A percentile compares a stretch with the other conserved stretches of the same genome.
These are phyloP conservation scores for Coregonus clupeaformis DNA, from an alignment of 2,113 vertebrate genomes.

Conservation along the genomic window DNA sequence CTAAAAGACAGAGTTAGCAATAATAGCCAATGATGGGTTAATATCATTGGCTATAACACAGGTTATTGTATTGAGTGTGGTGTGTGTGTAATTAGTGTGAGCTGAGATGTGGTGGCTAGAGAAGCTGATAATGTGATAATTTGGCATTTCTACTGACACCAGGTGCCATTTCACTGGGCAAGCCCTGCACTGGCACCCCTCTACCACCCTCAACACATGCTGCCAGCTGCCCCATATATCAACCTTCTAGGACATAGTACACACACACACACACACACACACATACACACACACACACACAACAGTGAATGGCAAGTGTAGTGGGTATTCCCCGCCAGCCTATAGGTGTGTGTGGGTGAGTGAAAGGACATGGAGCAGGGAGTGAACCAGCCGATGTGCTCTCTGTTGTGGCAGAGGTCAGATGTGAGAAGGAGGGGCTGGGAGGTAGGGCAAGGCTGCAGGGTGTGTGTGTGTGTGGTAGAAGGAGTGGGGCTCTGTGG, in stretches of 20 bases:
- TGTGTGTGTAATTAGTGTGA: too few species aligned
- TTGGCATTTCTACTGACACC: not conserved
- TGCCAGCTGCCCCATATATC: not conserved
- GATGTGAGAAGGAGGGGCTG: not conserved
- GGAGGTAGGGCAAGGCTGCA: not conserved
- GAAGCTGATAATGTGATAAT: too few species aligned
- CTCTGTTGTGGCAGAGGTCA: too few species aligned
- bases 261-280: not conserved
- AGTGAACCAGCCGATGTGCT: not conserved
- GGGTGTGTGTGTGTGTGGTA: not conserved
- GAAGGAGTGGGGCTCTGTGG: not conserved
- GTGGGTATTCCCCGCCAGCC: not conserved
- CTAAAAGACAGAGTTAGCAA: too few species aligned
- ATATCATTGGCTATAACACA: too few species aligned
- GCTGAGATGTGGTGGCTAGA: too few species aligned
- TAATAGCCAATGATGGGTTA: too few species aligned
- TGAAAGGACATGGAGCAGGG: not conserved
- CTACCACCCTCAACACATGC: conserved; percentile 14
- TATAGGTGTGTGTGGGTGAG: not conserved
- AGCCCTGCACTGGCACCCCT: not conserved
- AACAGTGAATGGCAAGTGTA: not conserved
- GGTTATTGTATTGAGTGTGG: too few species aligned
- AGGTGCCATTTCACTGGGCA: conserved; percentile 23
- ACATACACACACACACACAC: not conserved
- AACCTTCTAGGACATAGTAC: not conserved